Percentiles rank a stretch among this genome's conserved stretches.
Evolutionary conservation across 2,888 invertebrate species (phyloP).

Genomic region (Dermolepida albohirtum): DNA sequence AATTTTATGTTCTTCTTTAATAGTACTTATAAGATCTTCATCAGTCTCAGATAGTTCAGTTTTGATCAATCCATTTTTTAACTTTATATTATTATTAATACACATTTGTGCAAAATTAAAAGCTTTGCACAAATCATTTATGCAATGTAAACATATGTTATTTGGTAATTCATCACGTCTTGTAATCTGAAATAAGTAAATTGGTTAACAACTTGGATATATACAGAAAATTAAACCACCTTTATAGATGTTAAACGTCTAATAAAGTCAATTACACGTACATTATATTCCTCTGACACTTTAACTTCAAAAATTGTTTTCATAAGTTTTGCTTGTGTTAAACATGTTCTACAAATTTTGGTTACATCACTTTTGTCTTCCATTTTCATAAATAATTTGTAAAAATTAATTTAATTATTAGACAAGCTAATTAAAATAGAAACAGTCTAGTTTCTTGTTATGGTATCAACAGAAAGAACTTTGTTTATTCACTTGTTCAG

Average conservation of each 20-base stretch:
- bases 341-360: slow-evolving; percentile 50
- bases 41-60: background rate
- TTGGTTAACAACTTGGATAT: slow-evolving; percentile 20
- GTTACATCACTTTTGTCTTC: slow-evolving; percentile 3
- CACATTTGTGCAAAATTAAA: slow-evolving; percentile 48
- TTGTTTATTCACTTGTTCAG: too few relatives aligned
- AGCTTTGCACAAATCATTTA: slow-evolving; percentile 47
- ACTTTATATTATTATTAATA: slow-evolving; percentile 41
- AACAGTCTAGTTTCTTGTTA: too few relatives aligned
- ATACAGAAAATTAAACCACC: slow-evolving; percentile 41
- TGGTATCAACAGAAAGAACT: too few relatives aligned
- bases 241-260: slow-evolving; percentile 49
- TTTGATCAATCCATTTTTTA: slow-evolving; percentile 31
- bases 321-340: slow-evolving; percentile 44
- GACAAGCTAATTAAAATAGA: too few relatives aligned
- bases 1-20: slow-evolving; percentile 3
- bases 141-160: slow-evolving; percentile 50
- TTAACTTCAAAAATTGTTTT: slow-evolving; percentile 48
- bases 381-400: slow-evolving; percentile 6
- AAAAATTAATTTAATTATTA: too few relatives aligned
- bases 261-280: slow-evolving; percentile 48
- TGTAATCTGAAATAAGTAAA: slow-evolving; percentile 47
- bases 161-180: slow-evolving; percentile 51
- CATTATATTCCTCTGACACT: slow-evolving; percentile 42
- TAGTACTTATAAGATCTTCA: too few relatives aligned